phyloP scores from a whole-genome alignment of 1,140 invertebrate genomes.

The Rhyacophila brunnea region DNA sequence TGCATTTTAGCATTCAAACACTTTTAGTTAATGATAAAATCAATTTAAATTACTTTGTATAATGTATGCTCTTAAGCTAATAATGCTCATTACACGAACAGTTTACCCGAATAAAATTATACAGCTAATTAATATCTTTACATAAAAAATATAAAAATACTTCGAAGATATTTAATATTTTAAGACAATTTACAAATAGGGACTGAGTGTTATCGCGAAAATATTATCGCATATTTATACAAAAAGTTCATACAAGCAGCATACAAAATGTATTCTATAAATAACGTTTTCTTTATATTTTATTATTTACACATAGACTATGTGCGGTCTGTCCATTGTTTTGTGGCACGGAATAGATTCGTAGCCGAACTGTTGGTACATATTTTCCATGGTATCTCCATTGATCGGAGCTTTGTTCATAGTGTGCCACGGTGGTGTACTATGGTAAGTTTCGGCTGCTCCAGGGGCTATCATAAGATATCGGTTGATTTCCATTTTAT shows the following conservation, averaged over 20 bases:
- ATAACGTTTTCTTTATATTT: neutral
- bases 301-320: constrained; percentile 60
- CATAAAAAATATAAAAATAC: constrained; percentile 37
- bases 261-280: constrained; percentile 8
- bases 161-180: constrained; percentile 31
- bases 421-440: constrained; percentile 57
- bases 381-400: constrained; percentile 54
- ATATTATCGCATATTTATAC: constrained; percentile 24
- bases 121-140: constrained; percentile 23
- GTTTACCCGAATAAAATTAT: constrained; percentile 11
- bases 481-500: constrained; percentile 54
- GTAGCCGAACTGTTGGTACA: constrained; percentile 60
- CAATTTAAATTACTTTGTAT: constrained; percentile 3
- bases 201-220: constrained; percentile 28
- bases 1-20: neutral
- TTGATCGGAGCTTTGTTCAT: constrained; percentile 50
- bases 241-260: constrained; percentile 25
- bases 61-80: neutral
- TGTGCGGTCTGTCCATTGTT: constrained; percentile 58
- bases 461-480: constrained; percentile 58
- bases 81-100: constrained; percentile 2
- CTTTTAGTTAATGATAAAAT: constrained; percentile 6
- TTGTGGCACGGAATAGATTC: constrained; percentile 54
- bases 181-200: constrained; percentile 32
- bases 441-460: constrained; percentile 57